A percentile compares a stretch with the other conserved stretches of the same genome.
These are phyloP conservation scores for Rhizomys pruinosus DNA, from an alignment of 2,113 vertebrate species.

Conservation along the genomic window DNA sequence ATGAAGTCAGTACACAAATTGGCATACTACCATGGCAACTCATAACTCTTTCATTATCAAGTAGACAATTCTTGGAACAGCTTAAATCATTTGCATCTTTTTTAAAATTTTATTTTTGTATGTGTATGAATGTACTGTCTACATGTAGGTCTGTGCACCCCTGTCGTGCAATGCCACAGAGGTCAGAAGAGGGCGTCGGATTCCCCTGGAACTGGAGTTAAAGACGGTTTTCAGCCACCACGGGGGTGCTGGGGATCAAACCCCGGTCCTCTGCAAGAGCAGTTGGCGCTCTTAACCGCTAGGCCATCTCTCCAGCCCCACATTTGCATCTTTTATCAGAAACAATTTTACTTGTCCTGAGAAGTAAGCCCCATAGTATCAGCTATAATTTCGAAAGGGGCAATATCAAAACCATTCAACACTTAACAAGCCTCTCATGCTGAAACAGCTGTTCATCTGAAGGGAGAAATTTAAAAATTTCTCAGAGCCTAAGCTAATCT, in stretches of 20 bases:
- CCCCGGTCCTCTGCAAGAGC: too few relatives aligned
- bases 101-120: too few relatives aligned
- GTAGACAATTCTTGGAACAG: constrained; percentile 6
- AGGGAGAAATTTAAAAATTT: constrained; percentile 79
- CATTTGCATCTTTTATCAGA: constrained; percentile 37
- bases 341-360: constrained; percentile 66
- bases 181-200: too few relatives aligned
- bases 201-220: too few relatives aligned
- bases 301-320: too few relatives aligned
- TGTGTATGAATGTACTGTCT: too few relatives aligned
- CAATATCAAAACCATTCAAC: constrained; percentile 71
- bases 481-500: constrained; percentile 78
- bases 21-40: neutral
- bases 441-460: constrained; percentile 82
- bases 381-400: constrained; percentile 57
- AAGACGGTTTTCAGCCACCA: too few relatives aligned
- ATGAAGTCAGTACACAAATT: constrained; percentile 37
- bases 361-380: constrained; percentile 62
- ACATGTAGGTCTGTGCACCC: too few relatives aligned
- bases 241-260: too few relatives aligned
- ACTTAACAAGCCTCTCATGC: constrained; percentile 78
- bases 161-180: too few relatives aligned
- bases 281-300: too few relatives aligned
- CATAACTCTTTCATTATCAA: neutral
- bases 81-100: neutral